phyloP scores from a whole-genome alignment of 1,140 invertebrate species.

The Drosophila kepulauana region DNA sequence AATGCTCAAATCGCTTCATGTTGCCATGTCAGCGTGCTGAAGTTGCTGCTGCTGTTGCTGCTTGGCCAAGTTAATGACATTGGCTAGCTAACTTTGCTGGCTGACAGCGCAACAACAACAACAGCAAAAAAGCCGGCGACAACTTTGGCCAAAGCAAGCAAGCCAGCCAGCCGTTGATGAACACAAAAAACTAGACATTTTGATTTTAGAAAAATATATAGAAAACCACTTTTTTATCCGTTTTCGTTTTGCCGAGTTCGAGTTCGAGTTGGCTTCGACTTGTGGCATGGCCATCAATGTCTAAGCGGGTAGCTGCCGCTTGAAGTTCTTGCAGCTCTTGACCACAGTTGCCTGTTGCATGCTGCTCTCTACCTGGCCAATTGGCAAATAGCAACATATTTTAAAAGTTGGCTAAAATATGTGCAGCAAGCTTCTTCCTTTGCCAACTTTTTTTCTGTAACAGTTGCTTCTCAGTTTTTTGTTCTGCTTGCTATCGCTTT shows the following conservation, averaged over 20 bases:
- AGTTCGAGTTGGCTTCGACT: constrained; percentile 1
- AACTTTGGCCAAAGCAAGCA: constrained; percentile 71
- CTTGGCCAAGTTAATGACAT: constrained; percentile 80
- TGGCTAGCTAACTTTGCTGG: constrained; percentile 29
- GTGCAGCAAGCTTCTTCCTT: constrained; percentile 48
- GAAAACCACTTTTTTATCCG: constrained; percentile 78
- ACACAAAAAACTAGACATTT: constrained; percentile 79
- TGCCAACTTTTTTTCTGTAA: constrained; percentile 1
- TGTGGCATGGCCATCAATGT: constrained; percentile 61
- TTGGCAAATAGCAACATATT: constrained; percentile 58
- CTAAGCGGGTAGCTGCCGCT: constrained; percentile 51
- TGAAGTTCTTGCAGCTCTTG: too few species aligned
- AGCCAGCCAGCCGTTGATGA: constrained; percentile 75
- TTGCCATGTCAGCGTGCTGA: constrained; percentile 72
- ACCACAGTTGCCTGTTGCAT: constrained; percentile 49
- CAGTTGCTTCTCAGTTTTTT: too few species aligned
- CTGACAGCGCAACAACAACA: constrained; percentile 6
- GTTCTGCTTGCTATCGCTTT: neutral
- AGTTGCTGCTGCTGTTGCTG: constrained; percentile 18
- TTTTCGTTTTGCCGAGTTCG: constrained; percentile 21
- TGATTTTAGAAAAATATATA: constrained; percentile 84
- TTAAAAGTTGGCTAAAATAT: constrained; percentile 73
- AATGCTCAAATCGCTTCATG: constrained; percentile 82
- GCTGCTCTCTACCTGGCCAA: constrained; percentile 9
- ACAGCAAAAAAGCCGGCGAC: constrained; percentile 71